Evolutionary conservation across 1,140 invertebrate species (phyloP).

Genomic region (Lucilia sericata): DNA sequence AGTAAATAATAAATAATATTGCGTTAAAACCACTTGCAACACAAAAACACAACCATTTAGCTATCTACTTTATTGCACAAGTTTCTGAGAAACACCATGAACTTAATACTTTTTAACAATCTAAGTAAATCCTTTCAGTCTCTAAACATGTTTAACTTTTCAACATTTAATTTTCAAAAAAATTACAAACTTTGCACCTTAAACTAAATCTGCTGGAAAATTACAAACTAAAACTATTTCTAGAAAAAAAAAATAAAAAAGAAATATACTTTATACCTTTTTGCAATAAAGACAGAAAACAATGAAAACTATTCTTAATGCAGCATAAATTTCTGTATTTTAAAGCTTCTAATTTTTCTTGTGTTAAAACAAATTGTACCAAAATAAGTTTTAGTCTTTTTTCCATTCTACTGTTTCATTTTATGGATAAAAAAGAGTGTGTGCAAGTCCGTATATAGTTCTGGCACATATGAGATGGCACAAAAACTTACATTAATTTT

Average conservation of each 20-base stretch:
- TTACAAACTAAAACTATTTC: too few relatives aligned
- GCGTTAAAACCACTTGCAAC: too few relatives aligned
- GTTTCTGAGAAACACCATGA: too few relatives aligned
- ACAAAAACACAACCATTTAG: too few relatives aligned
- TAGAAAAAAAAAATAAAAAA: neutral
- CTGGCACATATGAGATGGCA: neutral
- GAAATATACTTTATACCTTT: neutral
- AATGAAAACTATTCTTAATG: neutral
- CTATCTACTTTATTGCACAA: too few relatives aligned
- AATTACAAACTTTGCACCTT: too few relatives aligned
- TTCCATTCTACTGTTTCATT: neutral
- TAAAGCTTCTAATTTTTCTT: constrained; percentile 2
- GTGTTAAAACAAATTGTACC: neutral
- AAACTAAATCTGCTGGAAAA: too few relatives aligned
- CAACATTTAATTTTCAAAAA: too few relatives aligned
- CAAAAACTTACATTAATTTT: neutral
- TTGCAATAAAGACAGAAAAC: neutral
- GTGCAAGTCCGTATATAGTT: neutral
- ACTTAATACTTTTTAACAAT: too few relatives aligned
- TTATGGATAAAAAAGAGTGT: neutral
- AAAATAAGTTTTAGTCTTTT: neutral
- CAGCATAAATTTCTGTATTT: neutral
- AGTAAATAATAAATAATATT: too few relatives aligned
- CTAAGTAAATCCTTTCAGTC: too few relatives aligned
- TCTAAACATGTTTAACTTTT: too few relatives aligned